These are phyloP conservation scores for Eriosoma lanigerum DNA, from an alignment of 1,140 invertebrate species.

Conservation along the genomic window DNA sequence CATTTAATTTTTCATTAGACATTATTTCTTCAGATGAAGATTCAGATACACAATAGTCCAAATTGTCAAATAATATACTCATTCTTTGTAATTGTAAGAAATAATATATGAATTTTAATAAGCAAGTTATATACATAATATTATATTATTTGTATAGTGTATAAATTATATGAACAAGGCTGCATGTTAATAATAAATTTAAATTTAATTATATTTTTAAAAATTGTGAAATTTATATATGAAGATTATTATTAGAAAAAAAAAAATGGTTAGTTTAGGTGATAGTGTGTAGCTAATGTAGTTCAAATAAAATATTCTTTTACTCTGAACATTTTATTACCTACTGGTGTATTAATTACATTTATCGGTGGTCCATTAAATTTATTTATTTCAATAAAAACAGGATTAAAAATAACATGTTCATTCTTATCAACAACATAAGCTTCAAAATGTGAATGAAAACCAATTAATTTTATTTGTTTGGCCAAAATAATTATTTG, in stretches of 20 bases:
- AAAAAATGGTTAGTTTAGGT: too few species aligned
- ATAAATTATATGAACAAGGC: neutral
- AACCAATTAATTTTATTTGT: neutral
- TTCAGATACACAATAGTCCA: neutral
- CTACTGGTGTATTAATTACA: neutral
- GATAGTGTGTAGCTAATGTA: too few species aligned
- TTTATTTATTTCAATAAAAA: neutral
- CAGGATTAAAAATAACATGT: neutral
- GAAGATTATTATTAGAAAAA: too few species aligned
- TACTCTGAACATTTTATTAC: neutral
- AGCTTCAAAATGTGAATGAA: neutral
- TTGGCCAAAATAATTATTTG: neutral
- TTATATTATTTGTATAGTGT: too few species aligned
- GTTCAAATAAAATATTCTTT: neutral
- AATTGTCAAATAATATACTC: neutral
- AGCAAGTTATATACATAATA: too few species aligned
- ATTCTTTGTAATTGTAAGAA: neutral
- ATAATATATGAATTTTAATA: too few species aligned
- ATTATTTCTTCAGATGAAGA: neutral
- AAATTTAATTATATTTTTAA: too few species aligned
- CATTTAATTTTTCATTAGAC: neutral
- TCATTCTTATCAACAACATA: neutral
- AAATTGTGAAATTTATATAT: too few species aligned
- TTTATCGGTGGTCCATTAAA: neutral
- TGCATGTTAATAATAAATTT: too few species aligned